Evolutionary conservation across 2,888 invertebrate genomes (phyloP).

Genomic region (Hololepta plana): DNA sequence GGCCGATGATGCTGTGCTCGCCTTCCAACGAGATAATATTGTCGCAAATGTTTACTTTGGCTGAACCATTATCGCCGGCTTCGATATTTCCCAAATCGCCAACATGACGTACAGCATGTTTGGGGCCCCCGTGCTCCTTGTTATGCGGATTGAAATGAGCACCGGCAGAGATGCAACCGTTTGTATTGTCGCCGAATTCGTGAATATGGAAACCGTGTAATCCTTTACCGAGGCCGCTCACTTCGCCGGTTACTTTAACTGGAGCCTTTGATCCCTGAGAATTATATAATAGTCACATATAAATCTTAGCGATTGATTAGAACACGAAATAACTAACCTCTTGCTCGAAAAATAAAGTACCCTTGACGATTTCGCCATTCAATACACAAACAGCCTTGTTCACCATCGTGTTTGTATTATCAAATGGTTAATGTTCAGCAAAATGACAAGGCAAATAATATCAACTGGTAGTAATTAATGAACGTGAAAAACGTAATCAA

Average conservation of each 20-base stretch:
- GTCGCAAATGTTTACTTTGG: constrained; percentile 46
- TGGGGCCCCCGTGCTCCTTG: constrained; percentile 70
- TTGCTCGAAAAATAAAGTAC: constrained; percentile 67
- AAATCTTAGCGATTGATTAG: no score
- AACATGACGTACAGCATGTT: constrained; percentile 54
- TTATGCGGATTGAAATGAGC: constrained; percentile 79
- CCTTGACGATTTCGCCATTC: constrained; percentile 60
- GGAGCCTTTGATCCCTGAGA: constrained; percentile 36
- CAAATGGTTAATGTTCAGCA: background rate
- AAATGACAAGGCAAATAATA: no score
- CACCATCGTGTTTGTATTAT: constrained; percentile 30
- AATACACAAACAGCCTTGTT: constrained; percentile 74
- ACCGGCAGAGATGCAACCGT: constrained; percentile 90
- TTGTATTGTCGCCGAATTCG: constrained; percentile 91
- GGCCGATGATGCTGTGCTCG: constrained; percentile 60
- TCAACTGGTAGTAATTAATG: no score
- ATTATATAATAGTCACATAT: constrained; percentile 2
- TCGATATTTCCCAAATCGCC: constrained; percentile 83
- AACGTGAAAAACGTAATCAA: no score
- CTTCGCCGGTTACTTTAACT: constrained; percentile 65
- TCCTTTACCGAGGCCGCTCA: constrained; percentile 62
- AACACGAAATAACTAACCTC: no score
- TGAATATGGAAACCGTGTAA: constrained; percentile 86
- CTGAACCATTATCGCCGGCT: constrained; percentile 41
- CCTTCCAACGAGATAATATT: constrained; percentile 48